phyloP scores from a whole-genome alignment of 2,797 vertebrate genomes.

The Lacerta bilineata region DNA sequence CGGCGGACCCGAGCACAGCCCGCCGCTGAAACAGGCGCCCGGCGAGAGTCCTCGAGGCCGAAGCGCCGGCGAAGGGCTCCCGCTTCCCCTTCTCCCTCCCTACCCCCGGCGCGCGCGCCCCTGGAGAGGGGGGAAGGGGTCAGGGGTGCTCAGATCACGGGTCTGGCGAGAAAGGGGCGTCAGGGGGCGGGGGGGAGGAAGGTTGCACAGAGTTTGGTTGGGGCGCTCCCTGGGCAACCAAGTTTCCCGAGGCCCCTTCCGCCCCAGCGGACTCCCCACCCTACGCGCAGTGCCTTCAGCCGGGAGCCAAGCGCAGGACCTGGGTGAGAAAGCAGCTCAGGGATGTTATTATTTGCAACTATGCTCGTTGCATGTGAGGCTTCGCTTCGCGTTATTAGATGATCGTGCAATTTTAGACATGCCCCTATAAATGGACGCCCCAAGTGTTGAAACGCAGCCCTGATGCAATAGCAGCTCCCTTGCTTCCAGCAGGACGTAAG shows the following conservation, averaged over 20 bases:
- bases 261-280: not conserved
- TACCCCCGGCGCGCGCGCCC: not conserved
- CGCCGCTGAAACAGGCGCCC: not conserved
- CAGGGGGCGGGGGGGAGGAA: too few relatives aligned
- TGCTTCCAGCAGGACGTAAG: not conserved
- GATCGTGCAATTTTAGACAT: not conserved
- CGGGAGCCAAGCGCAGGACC: not conserved
- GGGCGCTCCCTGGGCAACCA: not conserved
- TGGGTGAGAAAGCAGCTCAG: not conserved
- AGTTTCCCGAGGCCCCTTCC: not conserved
- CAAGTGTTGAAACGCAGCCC: not conserved
- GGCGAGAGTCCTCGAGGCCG: not conserved
- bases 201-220: not conserved
- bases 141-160: too few relatives aligned
- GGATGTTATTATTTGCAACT: not conserved
- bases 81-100: too few relatives aligned
- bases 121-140: too few relatives aligned
- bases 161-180: not conserved
- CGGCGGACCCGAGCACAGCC: too few relatives aligned
- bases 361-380: not conserved
- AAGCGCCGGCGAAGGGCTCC: not conserved
- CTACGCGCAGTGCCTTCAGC: too few relatives aligned
- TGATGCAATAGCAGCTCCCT: not conserved
- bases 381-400: rapidly evolving
- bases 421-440: not conserved